Evolutionary conservation across 2,113 vertebrate genomes (phyloP), one percentile per base, ranked within the genome.

Genomic region (Muscicapa adusta): DNA sequence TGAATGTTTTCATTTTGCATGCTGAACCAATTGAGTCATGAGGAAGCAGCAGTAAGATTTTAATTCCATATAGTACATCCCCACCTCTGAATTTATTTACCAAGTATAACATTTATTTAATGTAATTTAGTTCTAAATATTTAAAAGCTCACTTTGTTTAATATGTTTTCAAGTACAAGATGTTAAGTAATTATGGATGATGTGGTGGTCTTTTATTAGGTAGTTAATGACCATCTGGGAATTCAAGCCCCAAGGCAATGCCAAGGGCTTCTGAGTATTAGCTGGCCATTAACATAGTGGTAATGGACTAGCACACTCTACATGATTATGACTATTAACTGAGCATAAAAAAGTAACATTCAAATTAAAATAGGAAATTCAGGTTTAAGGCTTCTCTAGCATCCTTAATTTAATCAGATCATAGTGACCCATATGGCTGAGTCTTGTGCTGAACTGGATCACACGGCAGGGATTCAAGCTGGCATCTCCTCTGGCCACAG

Each of bases 141-240:
- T 97, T 97, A 96, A 97, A 98, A 97, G 97, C 96, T 97, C 96
- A 97, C 97, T 98, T 97, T 97, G 96, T 97, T 94, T 97, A 98
- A 97, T 98, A 97, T 97, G 94, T 97, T 97, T 97, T 97, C 91
- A 95, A 96, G 92, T 93, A 96, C 97, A 96, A 96, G 96, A 97
- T 96, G 96, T 96, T 97, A 97, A 97, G 96, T 97, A 97, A 97
- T 97, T 98, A 96, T 88, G 88, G 95, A 95, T 96, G 97, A 97
- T 97, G 96, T 96, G 94, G 96, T 97, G 96, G 97, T 97, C 96
- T 98, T 97, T 97, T 96, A 97, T 97, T 97, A 98, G 96, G 94
- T 96, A 95, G 85, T 94, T 96, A 97, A 97, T 97, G 97, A 95
- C 97, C 97, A 96, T 97, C 95, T 96, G 97, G 94, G 96, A 97